Base-by-base conservation (phyloP, 2,113 vertebrate genomes). In the Gasterosteus aculeatus region DNA sequence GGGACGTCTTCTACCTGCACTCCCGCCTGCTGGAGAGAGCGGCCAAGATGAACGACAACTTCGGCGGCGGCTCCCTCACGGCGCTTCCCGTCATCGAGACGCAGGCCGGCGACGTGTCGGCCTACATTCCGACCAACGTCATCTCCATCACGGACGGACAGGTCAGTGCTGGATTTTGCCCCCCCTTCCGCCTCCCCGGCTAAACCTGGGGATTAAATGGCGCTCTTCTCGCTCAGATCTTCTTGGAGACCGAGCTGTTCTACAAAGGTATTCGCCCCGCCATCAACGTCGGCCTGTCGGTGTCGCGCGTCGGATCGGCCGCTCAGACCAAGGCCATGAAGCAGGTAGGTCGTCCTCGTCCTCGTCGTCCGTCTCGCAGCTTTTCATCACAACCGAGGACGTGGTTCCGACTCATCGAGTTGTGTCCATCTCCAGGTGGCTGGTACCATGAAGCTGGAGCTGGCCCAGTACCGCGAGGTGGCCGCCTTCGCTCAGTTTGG, bases 121-220 rank as follows among this genome's bases (percentile, higher is more conserved):
- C 97, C 88, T 99, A 99, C 95, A 99, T 99, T 95, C 98, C 98
- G 80, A 99, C 97, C 5, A 99, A 99, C 0, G 97, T 99, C 85
- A 99, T 99, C 92, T 99, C 98, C 70, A 99, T 99, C 93, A 99
- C 97, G 2, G 98, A 99, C 0, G 98, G 98, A 76, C 97, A 99
- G 96, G 97, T 98, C 46, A 66, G 85, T 0, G 2, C 1, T 9
- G 2, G 22, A 26, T 26, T 26, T 26, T 26, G 22, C 22, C 22
- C 22, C 22, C 22, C 1, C 22, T 26, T 26, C 22, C 22, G 1
- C 22, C 1, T 38, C 35, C 2, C 29, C 0, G 2, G 33, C 5
- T 7, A 11, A 69, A 22, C 8, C 3, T 10, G 0, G 6, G 5
- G n/a, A 8, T 14, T 81, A 39, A 87, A 56, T 56, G 7, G 10